These are phyloP conservation scores for Zosterops japonicus DNA, from an alignment of 2,113 vertebrate genomes.

Conservation along the genomic window DNA sequence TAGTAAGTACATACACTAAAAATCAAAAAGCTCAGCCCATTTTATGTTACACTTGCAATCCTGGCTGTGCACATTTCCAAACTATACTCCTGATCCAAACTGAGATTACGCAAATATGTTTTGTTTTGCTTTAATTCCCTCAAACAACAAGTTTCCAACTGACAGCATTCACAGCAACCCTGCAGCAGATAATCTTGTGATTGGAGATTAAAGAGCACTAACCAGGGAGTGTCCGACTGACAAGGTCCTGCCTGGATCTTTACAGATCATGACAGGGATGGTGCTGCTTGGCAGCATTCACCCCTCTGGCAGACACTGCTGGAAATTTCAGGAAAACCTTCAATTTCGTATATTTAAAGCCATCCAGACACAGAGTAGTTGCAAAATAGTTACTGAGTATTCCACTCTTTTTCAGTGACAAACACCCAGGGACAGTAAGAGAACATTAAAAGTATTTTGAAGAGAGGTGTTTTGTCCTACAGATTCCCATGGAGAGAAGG, in stretches of 20 bases:
- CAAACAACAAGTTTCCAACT: background rate
- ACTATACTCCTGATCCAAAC: background rate
- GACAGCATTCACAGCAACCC: background rate
- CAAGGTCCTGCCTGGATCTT: background rate
- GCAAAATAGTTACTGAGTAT: background rate
- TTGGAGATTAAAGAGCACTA: background rate
- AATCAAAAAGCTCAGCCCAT: background rate
- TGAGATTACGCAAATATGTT: background rate
- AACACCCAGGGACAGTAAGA: background rate
- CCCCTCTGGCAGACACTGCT: background rate
- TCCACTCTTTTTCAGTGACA: background rate
- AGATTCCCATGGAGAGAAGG: background rate
- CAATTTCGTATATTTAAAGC: background rate
- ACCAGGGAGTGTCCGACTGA: background rate
- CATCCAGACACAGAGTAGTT: background rate
- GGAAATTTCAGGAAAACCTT: background rate
- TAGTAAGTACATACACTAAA: background rate
- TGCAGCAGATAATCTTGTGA: background rate
- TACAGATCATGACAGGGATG: background rate
- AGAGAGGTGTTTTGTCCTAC: background rate
- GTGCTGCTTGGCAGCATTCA: background rate
- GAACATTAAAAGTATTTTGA: background rate
- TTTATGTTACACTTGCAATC: background rate
- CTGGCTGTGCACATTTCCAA: background rate
- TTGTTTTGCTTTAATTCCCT: background rate